These are phyloP conservation scores for Mesopsocus fuscifrons DNA, from an alignment of 2,888 invertebrate species.

Conservation along the genomic window DNA sequence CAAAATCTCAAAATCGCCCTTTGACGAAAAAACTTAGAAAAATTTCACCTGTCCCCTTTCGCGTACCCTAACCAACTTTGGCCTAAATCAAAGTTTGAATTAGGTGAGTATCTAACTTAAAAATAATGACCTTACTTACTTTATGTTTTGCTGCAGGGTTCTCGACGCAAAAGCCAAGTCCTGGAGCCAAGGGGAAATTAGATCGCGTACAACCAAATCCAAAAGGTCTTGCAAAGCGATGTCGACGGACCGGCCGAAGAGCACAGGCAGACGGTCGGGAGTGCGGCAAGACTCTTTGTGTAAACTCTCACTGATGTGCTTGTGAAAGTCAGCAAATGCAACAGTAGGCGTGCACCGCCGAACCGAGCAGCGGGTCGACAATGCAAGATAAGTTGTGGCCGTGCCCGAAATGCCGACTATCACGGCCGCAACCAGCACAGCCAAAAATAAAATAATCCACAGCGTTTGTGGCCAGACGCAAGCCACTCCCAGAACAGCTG, in stretches of 20 bases:
- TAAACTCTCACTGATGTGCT: conserved; percentile 20
- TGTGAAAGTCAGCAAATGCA: conserved; percentile 3
- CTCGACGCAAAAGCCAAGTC: conserved; percentile 48
- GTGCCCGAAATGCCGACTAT: conserved; percentile 2
- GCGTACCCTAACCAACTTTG: too few relatives aligned
- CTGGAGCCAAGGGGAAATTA: conserved; percentile 54
- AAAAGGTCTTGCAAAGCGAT: conserved; percentile 63
- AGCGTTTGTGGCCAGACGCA: not conserved
- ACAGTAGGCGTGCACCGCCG: not conserved
- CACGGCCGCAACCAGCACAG: not conserved
- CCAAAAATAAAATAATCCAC: not conserved
- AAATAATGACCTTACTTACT: too few relatives aligned
- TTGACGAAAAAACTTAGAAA: too few relatives aligned
- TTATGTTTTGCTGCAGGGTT: conserved; percentile 40
- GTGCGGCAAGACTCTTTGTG: conserved; percentile 25
- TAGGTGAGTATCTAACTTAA: too few relatives aligned
- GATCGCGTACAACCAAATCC: conserved; percentile 61
- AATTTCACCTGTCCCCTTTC: too few relatives aligned
- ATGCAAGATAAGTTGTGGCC: not conserved
- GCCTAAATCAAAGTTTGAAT: conserved; percentile 9
- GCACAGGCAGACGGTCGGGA: conserved; percentile 44
- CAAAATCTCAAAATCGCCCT: too few relatives aligned
- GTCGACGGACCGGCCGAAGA: conserved; percentile 69
- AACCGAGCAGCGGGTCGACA: not conserved
- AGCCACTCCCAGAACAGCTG: not conserved